Base-by-base conservation (phyloP, 2,888 invertebrate species). In the Cephus pulcher region DNA sequence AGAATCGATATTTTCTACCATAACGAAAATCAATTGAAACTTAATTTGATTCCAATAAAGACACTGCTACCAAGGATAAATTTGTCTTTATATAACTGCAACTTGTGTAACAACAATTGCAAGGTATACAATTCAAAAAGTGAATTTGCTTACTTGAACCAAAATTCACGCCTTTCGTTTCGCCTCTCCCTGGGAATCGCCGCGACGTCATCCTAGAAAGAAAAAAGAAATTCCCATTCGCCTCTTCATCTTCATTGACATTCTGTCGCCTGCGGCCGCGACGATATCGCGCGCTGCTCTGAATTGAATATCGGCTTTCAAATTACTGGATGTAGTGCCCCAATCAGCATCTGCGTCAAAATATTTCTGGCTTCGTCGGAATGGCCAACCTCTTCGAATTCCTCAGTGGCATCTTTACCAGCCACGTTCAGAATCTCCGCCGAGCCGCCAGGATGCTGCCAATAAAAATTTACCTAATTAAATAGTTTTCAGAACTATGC, bases 401-500 rank as follows among this genome's bases (percentile, higher is more conserved):
- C 73, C 35, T 35, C n/a, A 12, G 78, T 78, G n/a, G 75, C 78
- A 11, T 78, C 68, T 12, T 73, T 76, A n/a, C 78, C 78, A 9
- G 73, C 71, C 71, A 75, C 73, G 73, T 76, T 73, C 6, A 78
- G 68, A 76, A 78, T 78, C 34, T 73, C 68, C 37, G n/a, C 30
- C 15, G 70, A 30, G 23, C 78, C 78, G 23, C 75, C 78, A 23
- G 78, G 78, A 75, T 78, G 78, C 78, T 78, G 75, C 34, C 75
- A 30, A 75, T 12, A 11, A 71, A 71, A 71, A 71, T 71, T 30
- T 9, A 32, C 32, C 12, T 33, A 71, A 71, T 71, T 33, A 71
- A 32, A 71, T 71, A 32, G 32, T 71, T 33, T 3, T 15, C 71
- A 1, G 30, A 71, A 6, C 9, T 9, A 23, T 56, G 23, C 9